Evolutionary conservation across 37 sponge, comb jelly and placozoan genomes (phyloP).

Genomic region (Aphrocallistes beatrix): DNA sequence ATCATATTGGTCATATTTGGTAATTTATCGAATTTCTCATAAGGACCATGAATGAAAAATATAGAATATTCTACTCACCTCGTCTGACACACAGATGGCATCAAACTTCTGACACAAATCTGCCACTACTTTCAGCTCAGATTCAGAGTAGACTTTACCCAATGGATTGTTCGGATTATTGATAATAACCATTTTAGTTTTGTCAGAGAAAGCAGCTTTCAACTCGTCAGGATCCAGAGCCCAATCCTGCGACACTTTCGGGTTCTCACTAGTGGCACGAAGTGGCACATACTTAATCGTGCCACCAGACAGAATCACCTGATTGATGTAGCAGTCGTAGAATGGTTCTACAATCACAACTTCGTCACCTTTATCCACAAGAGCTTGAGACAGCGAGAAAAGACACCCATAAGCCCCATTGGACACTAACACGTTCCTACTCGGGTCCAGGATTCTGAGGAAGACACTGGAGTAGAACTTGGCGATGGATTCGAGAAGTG

Average conservation of each 20-base stretch:
- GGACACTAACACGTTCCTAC: constrained; percentile 23
- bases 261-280: constrained; percentile 34
- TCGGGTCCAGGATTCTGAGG: constrained; percentile 60
- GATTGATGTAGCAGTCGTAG: constrained; percentile 82
- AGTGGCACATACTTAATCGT: constrained; percentile 66
- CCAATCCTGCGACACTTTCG: constrained; percentile 51
- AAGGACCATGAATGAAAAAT: too few relatives aligned
- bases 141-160: constrained; percentile 60
- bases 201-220: constrained; percentile 56
- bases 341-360: constrained; percentile 92
- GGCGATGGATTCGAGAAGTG: constrained; percentile 73
- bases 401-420: constrained; percentile 77
- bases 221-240: constrained; percentile 67
- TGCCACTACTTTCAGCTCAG: constrained; percentile 78
- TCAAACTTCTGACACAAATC: constrained; percentile 74
- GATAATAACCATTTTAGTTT: constrained; percentile 77
- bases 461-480: constrained; percentile 48
- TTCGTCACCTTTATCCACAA: constrained; percentile 86
- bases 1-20: too few relatives aligned
- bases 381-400: constrained; percentile 40
- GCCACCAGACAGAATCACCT: constrained; percentile 60
- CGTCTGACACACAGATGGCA: constrained; percentile 84
- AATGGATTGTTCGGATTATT: constrained; percentile 89
- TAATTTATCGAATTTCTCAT: too few relatives aligned
- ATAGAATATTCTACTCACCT: constrained; percentile 45